A percentile compares a stretch with the other conserved stretches of the same genome.
Evolutionary conservation across 2,888 invertebrate species (phyloP).

Genomic region (Heliconius aoede): DNA sequence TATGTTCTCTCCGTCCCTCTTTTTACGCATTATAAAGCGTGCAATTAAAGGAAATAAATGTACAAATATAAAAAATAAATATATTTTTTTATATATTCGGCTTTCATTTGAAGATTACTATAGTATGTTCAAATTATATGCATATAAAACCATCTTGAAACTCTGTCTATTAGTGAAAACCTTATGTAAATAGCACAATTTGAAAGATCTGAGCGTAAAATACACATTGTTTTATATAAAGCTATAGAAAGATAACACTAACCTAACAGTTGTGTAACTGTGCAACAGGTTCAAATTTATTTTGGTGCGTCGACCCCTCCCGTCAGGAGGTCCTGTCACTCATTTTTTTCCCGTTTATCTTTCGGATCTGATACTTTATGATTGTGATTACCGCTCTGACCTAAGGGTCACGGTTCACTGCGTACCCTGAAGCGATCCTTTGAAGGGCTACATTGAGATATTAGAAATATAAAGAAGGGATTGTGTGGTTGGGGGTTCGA

Average conservation of each 20-base stretch:
- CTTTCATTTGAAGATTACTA: background rate
- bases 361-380: slow-evolving; percentile 48
- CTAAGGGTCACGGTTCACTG: slow-evolving; percentile 47
- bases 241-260: slow-evolving; percentile 10
- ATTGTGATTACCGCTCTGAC: slow-evolving; percentile 38
- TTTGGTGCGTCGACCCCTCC: slow-evolving; percentile 47
- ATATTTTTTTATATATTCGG: background rate
- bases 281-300: slow-evolving; percentile 26
- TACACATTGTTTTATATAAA: background rate
- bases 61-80: too few relatives aligned
- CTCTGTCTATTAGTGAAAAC: background rate
- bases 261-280: slow-evolving; percentile 8
- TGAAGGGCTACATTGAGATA: slow-evolving; percentile 47
- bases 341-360: slow-evolving; percentile 51
- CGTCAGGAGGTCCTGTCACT: slow-evolving; percentile 49
- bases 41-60: too few relatives aligned
- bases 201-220: background rate
- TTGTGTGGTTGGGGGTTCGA: slow-evolving; percentile 28
- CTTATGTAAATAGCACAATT: background rate
- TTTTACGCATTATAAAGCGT: background rate
- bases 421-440: slow-evolving; percentile 47
- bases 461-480: slow-evolving; percentile 43
- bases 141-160: background rate
- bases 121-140: too few relatives aligned
- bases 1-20: too few relatives aligned